Base-by-base conservation (phyloP, 2,113 vertebrate species). In the Centrocercus urophasianus region DNA sequence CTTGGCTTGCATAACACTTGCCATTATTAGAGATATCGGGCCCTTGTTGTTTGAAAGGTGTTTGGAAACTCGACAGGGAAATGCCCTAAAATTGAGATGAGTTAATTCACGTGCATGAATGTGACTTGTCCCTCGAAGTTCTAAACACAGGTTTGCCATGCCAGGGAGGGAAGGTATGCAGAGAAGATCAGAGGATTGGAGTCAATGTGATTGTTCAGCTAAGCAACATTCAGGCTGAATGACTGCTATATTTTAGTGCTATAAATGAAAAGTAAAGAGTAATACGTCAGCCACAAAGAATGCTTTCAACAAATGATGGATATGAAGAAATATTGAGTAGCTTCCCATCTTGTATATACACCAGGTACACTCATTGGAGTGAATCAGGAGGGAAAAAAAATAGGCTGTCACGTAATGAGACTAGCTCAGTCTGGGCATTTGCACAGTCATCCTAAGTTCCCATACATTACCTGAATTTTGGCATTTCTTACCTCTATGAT, bases 401-500 rank as follows among this genome's bases (percentile, higher is more conserved):
- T 4, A 48, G 43, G 28, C 36, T 50, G 25, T 50, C n/a, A 28
- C 2, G 1, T 69, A 77, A 45, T 50, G 40, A 86, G 43, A 48
- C 65, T 69, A 69, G 34, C 86, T 94, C 73, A 81, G 56, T 40
- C 15, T 36, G 66, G 61, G 28, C 67, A 80, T 83, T 80, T 84
- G 56, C 36, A 79, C 82, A 93, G 73, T 64, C 72, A 81, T 86
- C 63, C 16, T 66, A 34, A 81, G 52, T 93, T 93, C 86, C 34
- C 45, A 81, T 12, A 71, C 65, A 27, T 42, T 50, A 38, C 76
- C 80, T 88, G 67, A 50, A 81, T 96, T 81, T 88, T 90, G 83
- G 86, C 72, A 86, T 93, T 91, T 84, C 86, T 67, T 83, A 88
- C 92, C 43, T 90, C 64, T 90, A 4, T 83, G 79, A 75, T 56